phyloP scores from a whole-genome alignment of 1,140 invertebrate genomes.

The Cydia splendana region DNA sequence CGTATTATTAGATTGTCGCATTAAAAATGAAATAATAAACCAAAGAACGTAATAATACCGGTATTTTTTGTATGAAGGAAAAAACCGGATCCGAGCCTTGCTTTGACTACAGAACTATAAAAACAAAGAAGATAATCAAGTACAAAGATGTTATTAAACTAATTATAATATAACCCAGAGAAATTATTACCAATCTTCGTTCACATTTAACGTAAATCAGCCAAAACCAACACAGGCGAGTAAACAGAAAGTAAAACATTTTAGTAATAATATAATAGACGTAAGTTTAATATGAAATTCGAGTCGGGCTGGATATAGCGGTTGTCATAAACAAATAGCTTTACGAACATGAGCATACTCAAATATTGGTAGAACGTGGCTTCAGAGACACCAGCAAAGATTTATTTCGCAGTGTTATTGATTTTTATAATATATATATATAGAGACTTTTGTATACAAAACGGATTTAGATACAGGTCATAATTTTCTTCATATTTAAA shows the following conservation, averaged over 20 bases:
- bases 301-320: constrained; percentile 33
- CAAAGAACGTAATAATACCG: too few species aligned
- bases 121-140: constrained; percentile 1
- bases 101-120: not conserved
- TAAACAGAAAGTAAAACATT: constrained; percentile 1
- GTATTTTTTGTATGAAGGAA: too few species aligned
- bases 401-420: constrained; percentile 51
- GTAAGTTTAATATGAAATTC: constrained; percentile 24
- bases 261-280: constrained; percentile 1
- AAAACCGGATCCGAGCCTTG: too few species aligned
- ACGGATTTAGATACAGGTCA: not conserved
- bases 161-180: constrained; percentile 5
- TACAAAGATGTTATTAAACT: not conserved
- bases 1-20: too few species aligned
- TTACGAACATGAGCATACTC: constrained; percentile 54
- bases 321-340: constrained; percentile 57
- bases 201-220: constrained; percentile 4
- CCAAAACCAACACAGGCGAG: constrained; percentile 1
- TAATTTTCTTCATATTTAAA: not conserved
- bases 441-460: not conserved
- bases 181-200: not conserved
- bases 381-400: constrained; percentile 49
- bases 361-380: constrained; percentile 63
- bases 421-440: constrained; percentile 32
- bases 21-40: too few species aligned